Conservation (phyloP, 2,888 invertebrate species). For the Dinocampus coccinellae region DNA sequence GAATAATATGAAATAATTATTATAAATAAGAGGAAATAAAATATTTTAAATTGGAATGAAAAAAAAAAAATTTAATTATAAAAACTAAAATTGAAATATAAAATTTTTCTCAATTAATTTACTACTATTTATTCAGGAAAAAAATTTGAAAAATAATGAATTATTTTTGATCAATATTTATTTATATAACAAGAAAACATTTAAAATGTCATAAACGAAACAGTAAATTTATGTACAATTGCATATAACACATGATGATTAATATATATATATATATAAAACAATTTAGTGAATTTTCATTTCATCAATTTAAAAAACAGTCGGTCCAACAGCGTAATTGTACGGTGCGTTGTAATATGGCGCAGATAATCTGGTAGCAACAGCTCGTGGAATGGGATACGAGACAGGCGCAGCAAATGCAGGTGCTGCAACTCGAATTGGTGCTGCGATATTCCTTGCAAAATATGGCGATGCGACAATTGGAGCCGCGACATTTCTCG, state of each 20-base stretch:
- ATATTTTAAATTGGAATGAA: too few species aligned
- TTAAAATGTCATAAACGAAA: background rate
- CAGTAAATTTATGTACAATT: conserved; percentile 11
- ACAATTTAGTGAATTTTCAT: background rate
- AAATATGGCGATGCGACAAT: conserved; percentile 51
- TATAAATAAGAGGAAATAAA: too few species aligned
- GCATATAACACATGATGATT: background rate
- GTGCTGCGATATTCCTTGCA: conserved; percentile 35
- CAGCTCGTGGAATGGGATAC: conserved; percentile 55
- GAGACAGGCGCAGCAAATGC: conserved; percentile 41
- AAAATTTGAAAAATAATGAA: conserved; percentile 2
- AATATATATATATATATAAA: conserved; percentile 1
- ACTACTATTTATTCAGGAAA: background rate
- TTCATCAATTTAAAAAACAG: conserved; percentile 17
- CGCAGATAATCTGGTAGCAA: conserved; percentile 52
- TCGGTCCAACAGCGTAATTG: conserved; percentile 31
- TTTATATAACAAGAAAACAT: conserved; percentile 26
- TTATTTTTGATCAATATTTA: conserved; percentile 20
- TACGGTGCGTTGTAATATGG: conserved; percentile 41
- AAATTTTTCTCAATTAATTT: background rate
- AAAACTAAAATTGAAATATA: too few species aligned
- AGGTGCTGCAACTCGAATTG: conserved; percentile 29
- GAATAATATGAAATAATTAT: too few species aligned
- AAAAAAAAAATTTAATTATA: too few species aligned
- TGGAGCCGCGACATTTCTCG: conserved; percentile 39